A percentile compares a stretch with the other conserved stretches of the same genome.
These are phyloP conservation scores for Melipona bicolor DNA, from an alignment of 2,888 invertebrate genomes.

Conservation along the genomic window DNA sequence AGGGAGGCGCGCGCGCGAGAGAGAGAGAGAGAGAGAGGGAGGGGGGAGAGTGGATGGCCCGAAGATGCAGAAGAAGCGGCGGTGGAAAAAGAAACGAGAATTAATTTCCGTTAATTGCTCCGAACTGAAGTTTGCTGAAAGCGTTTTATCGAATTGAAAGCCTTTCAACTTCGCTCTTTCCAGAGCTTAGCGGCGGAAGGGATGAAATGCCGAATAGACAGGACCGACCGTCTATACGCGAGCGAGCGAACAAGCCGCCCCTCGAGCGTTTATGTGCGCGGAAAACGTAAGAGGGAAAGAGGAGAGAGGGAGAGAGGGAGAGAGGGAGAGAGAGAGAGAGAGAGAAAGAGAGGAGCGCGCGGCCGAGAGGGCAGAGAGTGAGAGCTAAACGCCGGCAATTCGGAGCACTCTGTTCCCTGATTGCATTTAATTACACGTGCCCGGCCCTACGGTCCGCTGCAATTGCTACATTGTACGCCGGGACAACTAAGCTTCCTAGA, in stretches of 20 bases:
- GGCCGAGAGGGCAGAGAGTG: slow-evolving; percentile 62
- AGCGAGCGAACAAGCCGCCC: slow-evolving; percentile 29
- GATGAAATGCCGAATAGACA: slow-evolving; percentile 67
- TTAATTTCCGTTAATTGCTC: slow-evolving; percentile 81
- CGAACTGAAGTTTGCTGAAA: slow-evolving; percentile 73
- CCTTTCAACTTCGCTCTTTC: slow-evolving; percentile 72
- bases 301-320: background rate
- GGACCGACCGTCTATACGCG: slow-evolving; percentile 34
- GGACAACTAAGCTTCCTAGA: slow-evolving; percentile 69
- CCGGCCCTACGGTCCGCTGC: slow-evolving; percentile 74
- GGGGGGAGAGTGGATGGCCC: background rate
- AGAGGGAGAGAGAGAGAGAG: slow-evolving; percentile 56
- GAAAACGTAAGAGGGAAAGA: slow-evolving; percentile 58
- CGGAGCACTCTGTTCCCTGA: slow-evolving; percentile 81
- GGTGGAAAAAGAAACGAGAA: slow-evolving; percentile 72
- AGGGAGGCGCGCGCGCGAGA: background rate
- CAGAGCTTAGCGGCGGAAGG: slow-evolving; percentile 46
- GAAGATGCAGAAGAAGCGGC: slow-evolving; percentile 49
- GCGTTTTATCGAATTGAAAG: slow-evolving; percentile 76
- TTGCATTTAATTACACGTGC: slow-evolving; percentile 84
- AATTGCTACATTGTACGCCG: slow-evolving; percentile 79
- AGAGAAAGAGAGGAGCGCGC: slow-evolving; percentile 52
- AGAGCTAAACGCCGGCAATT: slow-evolving; percentile 79
- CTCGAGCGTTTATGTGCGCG: slow-evolving; percentile 38
- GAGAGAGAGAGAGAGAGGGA: background rate